Percentiles rank a stretch among this genome's conserved stretches.
phyloP scores from a whole-genome alignment of 2,888 invertebrate genomes.

The Gastrophysa polygoni region DNA sequence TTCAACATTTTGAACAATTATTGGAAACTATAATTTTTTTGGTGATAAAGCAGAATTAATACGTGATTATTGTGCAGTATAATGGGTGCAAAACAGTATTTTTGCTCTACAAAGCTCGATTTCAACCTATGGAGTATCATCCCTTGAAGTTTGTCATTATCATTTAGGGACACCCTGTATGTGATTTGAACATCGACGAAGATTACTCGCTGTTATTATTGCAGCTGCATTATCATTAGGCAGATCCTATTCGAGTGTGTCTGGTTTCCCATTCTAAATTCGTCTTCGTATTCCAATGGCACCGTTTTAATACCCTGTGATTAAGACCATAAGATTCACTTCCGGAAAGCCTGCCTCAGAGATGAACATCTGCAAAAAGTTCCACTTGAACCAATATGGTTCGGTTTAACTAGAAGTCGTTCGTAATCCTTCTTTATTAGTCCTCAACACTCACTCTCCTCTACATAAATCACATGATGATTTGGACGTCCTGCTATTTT shows the following conservation, averaged over 20 bases:
- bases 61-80: too few species aligned
- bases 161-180: too few species aligned
- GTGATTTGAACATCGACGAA: not conserved
- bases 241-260: not conserved
- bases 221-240: not conserved
- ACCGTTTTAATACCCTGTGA: conserved; percentile 25
- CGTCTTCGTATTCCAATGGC: conserved; percentile 11
- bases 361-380: conserved; percentile 34
- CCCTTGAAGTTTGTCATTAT: too few species aligned
- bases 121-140: too few species aligned
- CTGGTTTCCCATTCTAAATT: not conserved
- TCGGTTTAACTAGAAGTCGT: conserved; percentile 23
- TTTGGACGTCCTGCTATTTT: conserved; percentile 25
- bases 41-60: too few species aligned
- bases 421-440: conserved; percentile 26
- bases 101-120: too few species aligned
- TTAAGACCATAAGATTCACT: conserved; percentile 29
- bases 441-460: conserved; percentile 18
- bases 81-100: too few species aligned
- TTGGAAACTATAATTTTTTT: too few species aligned
- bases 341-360: conserved; percentile 26
- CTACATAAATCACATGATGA: conserved; percentile 22
- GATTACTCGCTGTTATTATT: not conserved
- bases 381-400: conserved; percentile 23
- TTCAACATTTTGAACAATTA: too few species aligned